Percentiles rank a stretch among this genome's conserved stretches.
These are phyloP conservation scores for Etheostoma perlongum DNA, from an alignment of 2,797 vertebrate species.

Conservation along the genomic window DNA sequence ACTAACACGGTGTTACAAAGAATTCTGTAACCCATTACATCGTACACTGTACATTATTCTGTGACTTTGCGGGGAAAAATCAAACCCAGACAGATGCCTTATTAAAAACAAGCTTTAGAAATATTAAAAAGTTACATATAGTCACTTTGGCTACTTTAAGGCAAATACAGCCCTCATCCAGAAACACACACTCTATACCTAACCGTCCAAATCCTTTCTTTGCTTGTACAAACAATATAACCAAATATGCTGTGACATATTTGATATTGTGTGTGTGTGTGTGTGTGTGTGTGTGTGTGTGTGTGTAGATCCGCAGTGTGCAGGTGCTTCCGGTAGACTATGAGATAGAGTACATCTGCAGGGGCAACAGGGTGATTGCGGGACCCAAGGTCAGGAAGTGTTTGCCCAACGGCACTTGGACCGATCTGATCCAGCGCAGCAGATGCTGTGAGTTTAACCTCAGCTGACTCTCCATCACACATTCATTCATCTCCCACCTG, in stretches of 20 bases:
- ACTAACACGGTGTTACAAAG: too few species aligned
- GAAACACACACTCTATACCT: background rate
- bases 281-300: slow-evolving; percentile 32
- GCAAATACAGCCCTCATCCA: background rate
- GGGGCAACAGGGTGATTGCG: slow-evolving; percentile 87
- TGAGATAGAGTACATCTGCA: slow-evolving; percentile 93
- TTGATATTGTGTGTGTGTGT: slow-evolving; percentile 29
- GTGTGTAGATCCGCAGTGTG: slow-evolving; percentile 86
- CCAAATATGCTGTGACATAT: background rate
- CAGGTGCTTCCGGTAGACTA: slow-evolving; percentile 91
- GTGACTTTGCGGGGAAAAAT: too few species aligned
- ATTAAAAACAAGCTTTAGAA: too few species aligned
- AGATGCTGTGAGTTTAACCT: slow-evolving; percentile 87
- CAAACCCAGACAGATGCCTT: too few species aligned
- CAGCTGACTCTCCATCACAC: background rate
- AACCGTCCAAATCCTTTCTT: background rate
- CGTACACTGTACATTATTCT: too few species aligned
- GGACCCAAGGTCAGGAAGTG: slow-evolving; percentile 93
- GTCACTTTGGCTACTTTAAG: too few species aligned
- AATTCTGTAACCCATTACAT: too few species aligned
- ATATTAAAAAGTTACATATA: too few species aligned
- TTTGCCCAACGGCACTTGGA: slow-evolving; percentile 89
- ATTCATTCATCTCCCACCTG: background rate
- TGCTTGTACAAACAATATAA: background rate
- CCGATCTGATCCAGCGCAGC: slow-evolving; percentile 87